Percentiles rank a stretch among this genome's conserved stretches.
phyloP scores from a whole-genome alignment of 2,113 vertebrate species.

The Eubucco bourcierii region DNA sequence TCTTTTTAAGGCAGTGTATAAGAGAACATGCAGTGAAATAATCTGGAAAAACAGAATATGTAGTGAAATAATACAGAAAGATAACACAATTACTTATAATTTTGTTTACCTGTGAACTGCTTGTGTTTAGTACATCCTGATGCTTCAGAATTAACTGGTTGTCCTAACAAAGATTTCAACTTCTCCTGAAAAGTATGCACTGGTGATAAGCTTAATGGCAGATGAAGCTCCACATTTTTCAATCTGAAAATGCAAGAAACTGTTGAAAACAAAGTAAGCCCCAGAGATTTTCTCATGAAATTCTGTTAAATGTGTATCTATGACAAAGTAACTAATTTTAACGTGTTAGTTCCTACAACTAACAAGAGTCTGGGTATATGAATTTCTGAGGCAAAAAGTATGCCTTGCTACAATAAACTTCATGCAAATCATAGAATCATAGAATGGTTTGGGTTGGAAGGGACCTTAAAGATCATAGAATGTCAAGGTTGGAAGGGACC shows the following conservation, averaged over 20 bases:
- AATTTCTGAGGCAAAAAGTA: background rate
- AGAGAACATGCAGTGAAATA: background rate
- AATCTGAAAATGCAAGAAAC: conserved; percentile 71
- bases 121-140: conserved; percentile 53
- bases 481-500: no score
- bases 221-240: conserved; percentile 66
- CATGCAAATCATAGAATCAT: background rate
- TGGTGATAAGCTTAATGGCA: conserved; percentile 81
- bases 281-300: background rate
- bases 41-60: background rate
- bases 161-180: conserved; percentile 81
- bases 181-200: conserved; percentile 84
- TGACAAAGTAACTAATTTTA: background rate
- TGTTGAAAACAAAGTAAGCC: background rate
- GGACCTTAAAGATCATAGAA: no score
- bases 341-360: background rate
- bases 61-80: background rate
- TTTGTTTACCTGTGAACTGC: conserved; percentile 78
- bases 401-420: background rate
- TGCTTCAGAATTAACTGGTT: conserved; percentile 56
- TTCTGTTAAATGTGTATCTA: background rate
- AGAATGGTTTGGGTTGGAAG: no score
- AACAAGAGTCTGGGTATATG: background rate
- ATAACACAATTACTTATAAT: background rate
- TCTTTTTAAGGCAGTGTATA: background rate